Conservation (phyloP, 2,888 invertebrate species). For the Andrena chrysosceles region DNA sequence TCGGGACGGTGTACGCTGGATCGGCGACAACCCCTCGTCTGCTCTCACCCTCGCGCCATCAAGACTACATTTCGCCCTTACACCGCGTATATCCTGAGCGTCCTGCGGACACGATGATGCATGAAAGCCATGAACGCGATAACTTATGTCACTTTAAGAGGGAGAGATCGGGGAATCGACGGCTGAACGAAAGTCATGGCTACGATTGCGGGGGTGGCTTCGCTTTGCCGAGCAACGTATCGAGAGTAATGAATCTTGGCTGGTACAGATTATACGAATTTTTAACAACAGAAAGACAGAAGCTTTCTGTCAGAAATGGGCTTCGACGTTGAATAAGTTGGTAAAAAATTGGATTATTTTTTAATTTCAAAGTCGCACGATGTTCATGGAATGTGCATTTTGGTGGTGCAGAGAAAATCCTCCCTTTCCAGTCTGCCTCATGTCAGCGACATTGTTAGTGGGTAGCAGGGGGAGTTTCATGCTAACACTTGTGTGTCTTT, state of each 20-base stretch:
- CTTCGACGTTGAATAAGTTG: no score
- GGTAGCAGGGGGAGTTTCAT: conserved; percentile 57
- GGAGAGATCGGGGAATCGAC: conserved; percentile 40
- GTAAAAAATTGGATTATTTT: not conserved
- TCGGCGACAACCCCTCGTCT: conserved; percentile 62
- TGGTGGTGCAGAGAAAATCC: conserved; percentile 39
- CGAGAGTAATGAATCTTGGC: conserved; percentile 18
- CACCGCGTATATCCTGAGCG: conserved; percentile 54
- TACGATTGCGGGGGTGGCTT: conserved; percentile 27
- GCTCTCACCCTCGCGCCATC: conserved; percentile 62
- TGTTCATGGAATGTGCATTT: conserved; percentile 56
- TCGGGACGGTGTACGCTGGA: conserved; percentile 57
- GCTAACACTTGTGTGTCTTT: conserved; percentile 74
- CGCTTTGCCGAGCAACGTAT: not conserved
- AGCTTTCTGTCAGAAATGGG: not conserved
- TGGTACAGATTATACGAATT: not conserved
- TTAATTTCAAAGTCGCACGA: not conserved
- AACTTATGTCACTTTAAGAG: conserved; percentile 68
- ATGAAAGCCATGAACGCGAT: conserved; percentile 70
- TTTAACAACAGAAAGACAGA: not conserved
- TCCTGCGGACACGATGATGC: conserved; percentile 70
- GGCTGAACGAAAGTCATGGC: conserved; percentile 38
- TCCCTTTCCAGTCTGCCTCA: conserved; percentile 61
- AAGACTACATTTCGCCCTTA: conserved; percentile 66
- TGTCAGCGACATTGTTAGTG: conserved; percentile 66